Evolutionary conservation across 2,113 vertebrate species (phyloP).

Genomic region (Heptranchias perlo): DNA sequence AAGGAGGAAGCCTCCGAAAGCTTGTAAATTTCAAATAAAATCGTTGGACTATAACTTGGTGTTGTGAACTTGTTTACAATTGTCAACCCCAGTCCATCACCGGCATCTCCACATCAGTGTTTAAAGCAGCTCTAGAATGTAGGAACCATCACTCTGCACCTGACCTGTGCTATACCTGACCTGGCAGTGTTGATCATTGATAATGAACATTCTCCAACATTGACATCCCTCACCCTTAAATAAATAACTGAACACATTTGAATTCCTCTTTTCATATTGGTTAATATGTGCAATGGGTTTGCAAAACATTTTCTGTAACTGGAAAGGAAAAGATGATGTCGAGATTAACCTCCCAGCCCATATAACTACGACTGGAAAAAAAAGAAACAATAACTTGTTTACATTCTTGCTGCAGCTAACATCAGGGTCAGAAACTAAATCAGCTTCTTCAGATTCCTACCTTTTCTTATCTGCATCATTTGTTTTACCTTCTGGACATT

Average conservation of each 20-base stretch:
- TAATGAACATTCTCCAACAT: background rate
- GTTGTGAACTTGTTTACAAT: no score
- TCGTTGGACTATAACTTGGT: no score
- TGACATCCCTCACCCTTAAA: background rate
- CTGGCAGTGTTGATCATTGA: background rate
- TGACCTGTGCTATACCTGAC: background rate
- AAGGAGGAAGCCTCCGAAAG: no score
- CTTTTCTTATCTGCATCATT: background rate
- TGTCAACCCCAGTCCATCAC: no score
- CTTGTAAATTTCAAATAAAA: no score
- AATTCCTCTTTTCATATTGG: conserved; percentile 3
- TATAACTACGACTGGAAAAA: background rate
- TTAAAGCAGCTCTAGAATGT: no score
- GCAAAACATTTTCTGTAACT: background rate
- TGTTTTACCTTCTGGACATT: no score
- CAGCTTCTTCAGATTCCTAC: background rate
- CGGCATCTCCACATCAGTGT: no score
- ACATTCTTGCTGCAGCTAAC: background rate
- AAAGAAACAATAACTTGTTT: background rate
- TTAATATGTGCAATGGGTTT: background rate
- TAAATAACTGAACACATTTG: background rate
- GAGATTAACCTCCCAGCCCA: background rate
- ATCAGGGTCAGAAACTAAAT: background rate
- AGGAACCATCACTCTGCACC: no score
- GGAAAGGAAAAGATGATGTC: background rate